These are phyloP conservation scores for Castor canadensis DNA, from an alignment of 2,113 vertebrate genomes.

Conservation along the genomic window DNA sequence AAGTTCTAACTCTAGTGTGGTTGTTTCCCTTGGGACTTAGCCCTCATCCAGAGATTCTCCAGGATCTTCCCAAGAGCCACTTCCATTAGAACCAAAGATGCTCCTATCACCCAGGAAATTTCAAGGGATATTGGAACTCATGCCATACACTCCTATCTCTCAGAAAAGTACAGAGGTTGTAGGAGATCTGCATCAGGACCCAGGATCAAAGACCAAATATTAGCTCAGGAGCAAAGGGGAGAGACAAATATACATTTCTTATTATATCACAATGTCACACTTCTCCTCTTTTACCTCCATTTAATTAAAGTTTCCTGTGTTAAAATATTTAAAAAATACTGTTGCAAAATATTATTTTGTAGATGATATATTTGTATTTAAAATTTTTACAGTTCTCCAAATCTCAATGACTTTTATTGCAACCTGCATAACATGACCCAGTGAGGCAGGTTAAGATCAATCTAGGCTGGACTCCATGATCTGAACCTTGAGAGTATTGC, in stretches of 20 bases:
- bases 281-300: neutral
- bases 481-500: neutral
- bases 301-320: neutral
- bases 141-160: neutral
- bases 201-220: neutral
- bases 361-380: neutral
- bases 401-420: neutral
- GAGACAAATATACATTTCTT: neutral
- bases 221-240: neutral
- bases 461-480: neutral
- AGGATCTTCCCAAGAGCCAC: neutral
- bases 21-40: neutral
- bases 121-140: neutral
- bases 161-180: neutral
- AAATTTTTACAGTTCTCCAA: neutral
- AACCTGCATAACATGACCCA: neutral
- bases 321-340: constrained; percentile 4
- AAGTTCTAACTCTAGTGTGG: neutral
- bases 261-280: neutral
- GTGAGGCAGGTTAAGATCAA: neutral
- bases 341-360: neutral
- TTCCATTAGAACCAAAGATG: neutral
- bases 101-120: neutral
- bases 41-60: neutral
- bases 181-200: neutral